phyloP scores from a whole-genome alignment of 2,888 invertebrate species.

The Lithophane ornitopus region DNA sequence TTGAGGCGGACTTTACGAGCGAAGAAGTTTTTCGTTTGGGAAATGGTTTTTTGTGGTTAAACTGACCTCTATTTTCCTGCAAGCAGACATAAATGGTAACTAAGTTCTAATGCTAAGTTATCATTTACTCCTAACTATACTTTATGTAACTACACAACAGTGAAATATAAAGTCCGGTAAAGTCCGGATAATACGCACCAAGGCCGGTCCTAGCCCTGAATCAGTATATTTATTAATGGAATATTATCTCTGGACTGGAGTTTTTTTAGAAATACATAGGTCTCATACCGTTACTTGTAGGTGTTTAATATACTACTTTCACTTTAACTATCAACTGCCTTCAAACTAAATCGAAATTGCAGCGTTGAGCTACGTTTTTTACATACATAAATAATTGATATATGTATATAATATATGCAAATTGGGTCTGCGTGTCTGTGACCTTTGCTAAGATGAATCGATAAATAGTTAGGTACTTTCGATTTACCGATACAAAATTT shows the following conservation, averaged over 20 bases:
- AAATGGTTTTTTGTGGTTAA: conserved; percentile 12
- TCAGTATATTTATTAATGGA: neutral
- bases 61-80: neutral
- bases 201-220: neutral
- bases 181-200: no score
- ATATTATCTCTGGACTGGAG: neutral
- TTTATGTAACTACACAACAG: neutral
- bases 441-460: neutral
- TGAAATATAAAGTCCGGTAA: neutral
- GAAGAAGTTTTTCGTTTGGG: conserved; percentile 12
- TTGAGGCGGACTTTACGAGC: conserved; percentile 27
- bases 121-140: neutral
- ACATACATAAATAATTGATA: neutral
- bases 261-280: no score
- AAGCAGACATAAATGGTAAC: neutral
- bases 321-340: conserved; percentile 2
- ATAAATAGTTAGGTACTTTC: neutral
- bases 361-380: neutral
- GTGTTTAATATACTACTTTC: neutral
- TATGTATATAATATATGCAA: neutral
- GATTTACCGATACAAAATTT: neutral
- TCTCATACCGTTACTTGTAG: neutral
- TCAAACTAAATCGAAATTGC: neutral
- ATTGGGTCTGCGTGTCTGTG: neutral
- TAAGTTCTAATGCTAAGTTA: neutral